Evolutionary conservation across 2,113 vertebrate genomes (phyloP).

Genomic region (Colaptes auratus): DNA sequence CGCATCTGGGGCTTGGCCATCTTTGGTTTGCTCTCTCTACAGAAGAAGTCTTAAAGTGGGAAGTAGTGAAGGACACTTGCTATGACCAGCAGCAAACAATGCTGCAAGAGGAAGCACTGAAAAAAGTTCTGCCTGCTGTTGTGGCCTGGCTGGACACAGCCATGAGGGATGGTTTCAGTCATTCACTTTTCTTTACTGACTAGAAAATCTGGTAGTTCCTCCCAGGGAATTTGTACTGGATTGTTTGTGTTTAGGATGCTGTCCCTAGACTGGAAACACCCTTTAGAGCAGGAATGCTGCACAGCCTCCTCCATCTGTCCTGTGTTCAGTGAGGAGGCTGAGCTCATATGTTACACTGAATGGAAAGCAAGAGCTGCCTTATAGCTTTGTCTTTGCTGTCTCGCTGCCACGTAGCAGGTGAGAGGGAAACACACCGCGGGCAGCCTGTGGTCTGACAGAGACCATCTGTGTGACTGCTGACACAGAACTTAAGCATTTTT

Average conservation of each 20-base stretch:
- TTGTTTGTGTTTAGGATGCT: background rate
- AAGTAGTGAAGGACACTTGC: background rate
- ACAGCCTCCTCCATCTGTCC: conserved; percentile 21
- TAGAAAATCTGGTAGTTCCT: background rate
- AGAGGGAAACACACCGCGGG: conserved; percentile 20
- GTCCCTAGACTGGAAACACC: background rate
- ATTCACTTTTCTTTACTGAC: background rate
- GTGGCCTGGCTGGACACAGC: background rate
- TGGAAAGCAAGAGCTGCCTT: background rate
- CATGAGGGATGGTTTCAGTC: background rate
- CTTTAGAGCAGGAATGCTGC: background rate
- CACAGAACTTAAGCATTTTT: background rate
- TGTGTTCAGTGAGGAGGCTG: background rate
- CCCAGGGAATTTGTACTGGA: background rate
- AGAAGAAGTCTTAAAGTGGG: background rate
- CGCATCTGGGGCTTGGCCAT: rapidly evolving
- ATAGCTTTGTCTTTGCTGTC: background rate
- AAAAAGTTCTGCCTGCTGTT: background rate
- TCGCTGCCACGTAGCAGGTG: background rate
- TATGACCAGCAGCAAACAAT: background rate
- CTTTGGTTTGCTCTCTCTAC: background rate
- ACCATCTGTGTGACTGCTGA: conserved; percentile 39
- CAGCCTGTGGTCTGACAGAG: conserved; percentile 42
- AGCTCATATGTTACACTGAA: background rate
- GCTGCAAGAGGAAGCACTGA: background rate